Evolutionary conservation across 2,797 vertebrate genomes (phyloP).

Genomic region (Picus viridis): DNA sequence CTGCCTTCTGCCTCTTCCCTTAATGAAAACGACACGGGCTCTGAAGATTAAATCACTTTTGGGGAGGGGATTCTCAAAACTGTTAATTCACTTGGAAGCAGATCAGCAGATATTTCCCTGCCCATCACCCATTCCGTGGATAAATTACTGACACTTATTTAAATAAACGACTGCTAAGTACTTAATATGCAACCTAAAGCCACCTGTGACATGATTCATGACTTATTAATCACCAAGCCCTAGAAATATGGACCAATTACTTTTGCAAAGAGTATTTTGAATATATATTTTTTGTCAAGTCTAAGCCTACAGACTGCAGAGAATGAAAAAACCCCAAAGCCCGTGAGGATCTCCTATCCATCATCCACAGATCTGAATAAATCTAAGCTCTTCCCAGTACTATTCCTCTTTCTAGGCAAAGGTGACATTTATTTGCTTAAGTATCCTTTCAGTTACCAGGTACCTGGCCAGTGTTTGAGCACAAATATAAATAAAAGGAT

Average conservation of each 20-base stretch:
- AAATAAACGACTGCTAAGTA: neutral
- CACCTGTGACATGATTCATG: neutral
- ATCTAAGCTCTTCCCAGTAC: neutral
- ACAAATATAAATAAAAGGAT: constrained; percentile 14
- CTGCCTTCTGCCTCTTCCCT: neutral
- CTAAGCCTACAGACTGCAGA: neutral
- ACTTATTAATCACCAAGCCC: neutral
- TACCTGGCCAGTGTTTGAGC: neutral
- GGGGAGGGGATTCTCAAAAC: neutral
- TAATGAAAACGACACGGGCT: constrained; percentile 4
- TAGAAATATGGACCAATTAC: neutral
- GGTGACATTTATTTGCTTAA: constrained; percentile 21
- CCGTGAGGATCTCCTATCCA: neutral
- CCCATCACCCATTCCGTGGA: neutral
- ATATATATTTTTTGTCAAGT: neutral
- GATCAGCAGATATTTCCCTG: neutral
- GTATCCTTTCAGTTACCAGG: neutral
- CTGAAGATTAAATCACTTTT: neutral
- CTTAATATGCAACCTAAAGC: neutral
- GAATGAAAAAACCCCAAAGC: neutral
- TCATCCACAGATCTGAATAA: neutral
- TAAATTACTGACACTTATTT: neutral
- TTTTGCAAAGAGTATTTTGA: neutral
- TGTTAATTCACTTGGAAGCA: neutral
- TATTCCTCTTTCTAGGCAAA: neutral